Evolutionary conservation across 1,140 invertebrate species (phyloP), one percentile per base, ranked within the genome.

Genomic region (Leptopilina clavipes): DNA sequence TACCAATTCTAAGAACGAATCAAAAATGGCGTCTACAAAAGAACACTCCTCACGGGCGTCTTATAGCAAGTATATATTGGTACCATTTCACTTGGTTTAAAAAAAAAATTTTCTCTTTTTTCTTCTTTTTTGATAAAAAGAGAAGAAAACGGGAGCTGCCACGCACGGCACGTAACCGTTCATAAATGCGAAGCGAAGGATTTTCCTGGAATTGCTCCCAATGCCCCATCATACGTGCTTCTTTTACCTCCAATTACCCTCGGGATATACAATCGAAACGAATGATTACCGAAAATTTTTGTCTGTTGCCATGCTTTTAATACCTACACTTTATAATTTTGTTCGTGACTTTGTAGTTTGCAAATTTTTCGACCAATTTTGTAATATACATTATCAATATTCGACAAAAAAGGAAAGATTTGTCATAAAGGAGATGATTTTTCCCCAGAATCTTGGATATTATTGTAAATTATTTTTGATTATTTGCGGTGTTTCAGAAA

Each of bases 181-280:
- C 56, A 59, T 59, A 31, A n/a, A 25, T 59, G 22, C 56, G 18
- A 25, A 11, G 56, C 56, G 19, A 59, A n/a, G 56, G 19, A 25
- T 59, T 65, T 65, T 65, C 59, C 59, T 65, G 59, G 59, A 65
- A 65, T 31, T 65, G 59, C 59, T 22, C 25, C 59, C 59, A 31
- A 65, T 65, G 59, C 25, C 59, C n/a, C 59, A 65, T 25, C 59
- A 65, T 65, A 65, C 59, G 59, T 65, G 59, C 59, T 65, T 65
- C 59, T 65, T 65, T 65, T 65, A 65, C 25, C 59, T 65, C 59
- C 59, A 65, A 65, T 65, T 65, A 31, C 59, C 59, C 59, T 37
- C 59, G 25, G 59, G 59, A 14, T 65, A 11, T 59, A 65, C 59
- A 31, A 25, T 65, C 25, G 59, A 31, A 65, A 65, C 22, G 59